These are phyloP conservation scores for Lordiphosa fenestrarum DNA, from an alignment of 2,888 invertebrate genomes.

Conservation along the genomic window DNA sequence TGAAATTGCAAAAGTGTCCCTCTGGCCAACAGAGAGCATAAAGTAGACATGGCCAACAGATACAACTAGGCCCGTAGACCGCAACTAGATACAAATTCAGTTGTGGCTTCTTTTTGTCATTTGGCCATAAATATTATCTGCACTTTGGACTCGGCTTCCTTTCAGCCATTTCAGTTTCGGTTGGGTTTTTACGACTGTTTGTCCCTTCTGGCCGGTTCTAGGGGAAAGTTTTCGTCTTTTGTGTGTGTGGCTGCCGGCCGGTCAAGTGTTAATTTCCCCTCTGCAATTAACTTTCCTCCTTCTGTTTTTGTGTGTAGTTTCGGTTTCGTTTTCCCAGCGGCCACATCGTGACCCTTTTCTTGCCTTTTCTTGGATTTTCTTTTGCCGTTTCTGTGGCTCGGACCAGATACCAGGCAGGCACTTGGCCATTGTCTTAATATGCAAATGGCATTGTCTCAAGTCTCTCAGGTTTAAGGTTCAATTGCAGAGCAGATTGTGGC, in stretches of 20 bases:
- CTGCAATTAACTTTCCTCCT: slow-evolving; percentile 51
- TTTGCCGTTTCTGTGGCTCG: no score
- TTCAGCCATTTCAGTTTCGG: slow-evolving; percentile 1
- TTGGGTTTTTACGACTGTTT: slow-evolving; percentile 12
- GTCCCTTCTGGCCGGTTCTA: slow-evolving; percentile 15
- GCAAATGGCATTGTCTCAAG: slow-evolving; percentile 63
- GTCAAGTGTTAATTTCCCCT: slow-evolving; percentile 53
- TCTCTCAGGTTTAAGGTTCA: slow-evolving; percentile 43
- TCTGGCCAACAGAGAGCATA: slow-evolving; percentile 12
- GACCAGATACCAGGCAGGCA: no score
- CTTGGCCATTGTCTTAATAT: slow-evolving; percentile 68
- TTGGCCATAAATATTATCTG: slow-evolving; percentile 67
- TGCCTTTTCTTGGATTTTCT: slow-evolving; percentile 26
- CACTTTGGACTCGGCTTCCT: slow-evolving; percentile 16
- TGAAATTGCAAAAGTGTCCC: slow-evolving; percentile 68
- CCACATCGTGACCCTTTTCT: slow-evolving; percentile 8
- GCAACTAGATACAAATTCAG: slow-evolving; percentile 53
- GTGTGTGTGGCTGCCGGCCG: slow-evolving; percentile 11
- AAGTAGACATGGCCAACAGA: slow-evolving; percentile 38
- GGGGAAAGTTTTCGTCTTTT: slow-evolving; percentile 4
- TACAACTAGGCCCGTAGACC: slow-evolving; percentile 1
- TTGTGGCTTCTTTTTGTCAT: slow-evolving; percentile 57
- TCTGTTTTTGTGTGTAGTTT: slow-evolving; percentile 5
- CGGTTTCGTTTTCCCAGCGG: background rate
- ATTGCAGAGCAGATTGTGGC: slow-evolving; percentile 43